These are phyloP conservation scores for Capreolus pygargus DNA, from an alignment of 2,113 vertebrate species.

Conservation along the genomic window DNA sequence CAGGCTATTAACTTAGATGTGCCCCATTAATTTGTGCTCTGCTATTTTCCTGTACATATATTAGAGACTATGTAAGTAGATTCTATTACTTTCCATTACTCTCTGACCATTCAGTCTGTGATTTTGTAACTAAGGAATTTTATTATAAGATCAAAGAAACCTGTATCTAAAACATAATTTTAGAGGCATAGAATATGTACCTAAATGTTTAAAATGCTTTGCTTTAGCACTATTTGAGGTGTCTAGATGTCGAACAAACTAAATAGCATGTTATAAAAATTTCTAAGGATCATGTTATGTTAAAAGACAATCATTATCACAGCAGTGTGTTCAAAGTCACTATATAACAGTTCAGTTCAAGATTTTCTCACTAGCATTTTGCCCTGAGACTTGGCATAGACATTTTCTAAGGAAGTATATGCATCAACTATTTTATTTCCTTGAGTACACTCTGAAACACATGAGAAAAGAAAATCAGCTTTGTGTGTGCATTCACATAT, in stretches of 20 bases:
- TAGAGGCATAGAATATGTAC: neutral
- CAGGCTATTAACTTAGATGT: constrained; percentile 33
- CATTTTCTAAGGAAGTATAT: neutral
- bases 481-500: neutral
- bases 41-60: constrained; percentile 33
- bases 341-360: neutral
- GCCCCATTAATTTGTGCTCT: constrained; percentile 32
- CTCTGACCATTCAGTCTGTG: neutral
- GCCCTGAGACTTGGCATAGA: neutral
- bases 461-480: neutral
- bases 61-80: neutral
- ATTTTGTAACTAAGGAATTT: constrained; percentile 18
- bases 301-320: constrained; percentile 11
- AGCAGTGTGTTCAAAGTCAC: neutral
- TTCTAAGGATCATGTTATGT: neutral
- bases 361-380: neutral
- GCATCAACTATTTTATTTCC: neutral
- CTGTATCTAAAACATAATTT: neutral
- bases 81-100: constrained; percentile 20
- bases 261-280: neutral
- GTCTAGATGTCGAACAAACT: neutral
- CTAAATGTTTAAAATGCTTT: neutral
- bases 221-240: neutral
- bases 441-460: neutral
- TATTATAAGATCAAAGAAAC: neutral